Conservation (phyloP, 2,113 vertebrate species). For the Scytalopus superciliaris region DNA sequence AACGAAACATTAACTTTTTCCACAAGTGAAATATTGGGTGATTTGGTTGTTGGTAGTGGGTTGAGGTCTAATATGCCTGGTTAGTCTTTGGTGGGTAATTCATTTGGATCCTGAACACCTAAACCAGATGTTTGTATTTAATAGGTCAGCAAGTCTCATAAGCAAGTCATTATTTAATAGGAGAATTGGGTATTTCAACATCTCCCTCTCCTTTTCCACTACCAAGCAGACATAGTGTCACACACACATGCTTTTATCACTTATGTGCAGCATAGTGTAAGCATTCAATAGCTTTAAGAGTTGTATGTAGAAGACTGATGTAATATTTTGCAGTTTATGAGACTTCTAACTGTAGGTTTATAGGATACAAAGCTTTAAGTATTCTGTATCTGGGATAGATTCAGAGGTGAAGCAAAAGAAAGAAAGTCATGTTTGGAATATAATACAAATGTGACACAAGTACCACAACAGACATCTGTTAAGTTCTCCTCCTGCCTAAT, state of each 20-base stretch:
- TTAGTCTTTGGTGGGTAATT: slow-evolving; percentile 62
- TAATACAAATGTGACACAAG: neutral
- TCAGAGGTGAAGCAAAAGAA: neutral
- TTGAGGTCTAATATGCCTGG: slow-evolving; percentile 31
- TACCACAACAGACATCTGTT: neutral
- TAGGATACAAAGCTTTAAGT: slow-evolving; percentile 53
- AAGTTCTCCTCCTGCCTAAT: neutral
- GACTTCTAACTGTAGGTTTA: slow-evolving; percentile 41
- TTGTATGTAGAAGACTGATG: slow-evolving; percentile 47
- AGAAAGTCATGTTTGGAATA: neutral
- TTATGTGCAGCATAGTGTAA: slow-evolving; percentile 30
- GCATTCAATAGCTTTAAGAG: slow-evolving; percentile 43
- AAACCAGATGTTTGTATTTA: slow-evolving; percentile 68
- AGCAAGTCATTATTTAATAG: slow-evolving; percentile 66
- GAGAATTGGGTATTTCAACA: slow-evolving; percentile 59
- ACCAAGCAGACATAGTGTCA: slow-evolving; percentile 68
- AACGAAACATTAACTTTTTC: slow-evolving; percentile 45
- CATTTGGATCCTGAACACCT: slow-evolving; percentile 56
- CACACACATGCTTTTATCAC: slow-evolving; percentile 58
- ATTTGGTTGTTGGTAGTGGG: slow-evolving; percentile 8
- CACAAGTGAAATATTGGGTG: slow-evolving; percentile 49
- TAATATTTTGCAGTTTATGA: slow-evolving; percentile 57
- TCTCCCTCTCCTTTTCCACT: slow-evolving; percentile 40
- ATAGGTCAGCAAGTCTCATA: slow-evolving; percentile 62
- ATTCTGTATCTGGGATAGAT: slow-evolving; percentile 7